Evolutionary conservation across 1,140 invertebrate genomes (phyloP).

Genomic region (Bemisia tabaci): DNA sequence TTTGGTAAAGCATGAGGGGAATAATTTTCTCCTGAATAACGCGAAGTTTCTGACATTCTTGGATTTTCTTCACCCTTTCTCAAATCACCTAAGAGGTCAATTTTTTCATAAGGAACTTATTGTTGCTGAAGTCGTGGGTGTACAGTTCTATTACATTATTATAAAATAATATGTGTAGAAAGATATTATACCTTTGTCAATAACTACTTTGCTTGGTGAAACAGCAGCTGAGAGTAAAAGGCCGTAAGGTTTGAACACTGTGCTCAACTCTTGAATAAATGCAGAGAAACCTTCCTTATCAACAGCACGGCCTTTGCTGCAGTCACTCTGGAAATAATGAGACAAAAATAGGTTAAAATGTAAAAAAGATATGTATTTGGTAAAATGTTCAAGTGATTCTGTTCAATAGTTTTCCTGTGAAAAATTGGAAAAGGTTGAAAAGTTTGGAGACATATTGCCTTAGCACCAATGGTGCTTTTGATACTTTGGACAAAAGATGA

Average conservation of each 20-base stretch:
- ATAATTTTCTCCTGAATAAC: no score
- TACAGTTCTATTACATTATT: neutral
- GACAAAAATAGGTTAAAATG: no score
- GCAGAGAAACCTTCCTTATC: slow-evolving; percentile 40
- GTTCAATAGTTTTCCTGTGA: slow-evolving; percentile 30
- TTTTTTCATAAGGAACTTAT: slow-evolving; percentile 4
- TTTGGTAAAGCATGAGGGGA: no score
- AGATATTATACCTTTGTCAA: slow-evolving; percentile 32
- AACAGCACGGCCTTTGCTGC: slow-evolving; percentile 38
- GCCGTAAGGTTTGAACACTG: slow-evolving; percentile 37
- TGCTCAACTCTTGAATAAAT: slow-evolving; percentile 38
- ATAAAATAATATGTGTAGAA: slow-evolving; percentile 2
- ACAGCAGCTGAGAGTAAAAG: slow-evolving; percentile 41
- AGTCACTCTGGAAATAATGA: slow-evolving; percentile 33
- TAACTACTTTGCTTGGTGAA: slow-evolving; percentile 39
- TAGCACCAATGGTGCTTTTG: no score
- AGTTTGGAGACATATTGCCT: no score
- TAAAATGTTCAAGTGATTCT: slow-evolving; percentile 27
- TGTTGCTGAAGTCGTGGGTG: neutral
- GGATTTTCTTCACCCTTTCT: no score
- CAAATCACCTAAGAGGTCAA: no score
- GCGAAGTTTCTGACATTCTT: no score
- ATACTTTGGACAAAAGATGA: no score
- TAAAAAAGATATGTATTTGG: no score
- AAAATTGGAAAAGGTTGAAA: no score